Conservation (phyloP, 2,797 vertebrate species). For the Lycodopsis pacificus region DNA sequence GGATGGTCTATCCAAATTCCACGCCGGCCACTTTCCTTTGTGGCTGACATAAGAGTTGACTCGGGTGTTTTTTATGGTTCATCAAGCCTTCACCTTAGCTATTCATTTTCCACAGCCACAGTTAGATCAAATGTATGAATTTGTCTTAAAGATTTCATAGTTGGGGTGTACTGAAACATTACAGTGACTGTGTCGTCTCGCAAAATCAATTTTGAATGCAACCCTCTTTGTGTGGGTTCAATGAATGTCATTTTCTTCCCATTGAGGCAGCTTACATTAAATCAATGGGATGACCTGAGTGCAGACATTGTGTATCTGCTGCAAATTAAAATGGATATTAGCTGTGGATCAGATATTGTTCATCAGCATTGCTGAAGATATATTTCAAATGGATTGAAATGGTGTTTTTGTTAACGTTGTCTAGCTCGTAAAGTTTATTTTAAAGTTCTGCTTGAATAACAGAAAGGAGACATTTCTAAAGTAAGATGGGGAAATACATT, state of each 20-base stretch:
- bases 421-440: slow-evolving; percentile 35
- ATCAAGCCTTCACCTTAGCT: slow-evolving; percentile 39
- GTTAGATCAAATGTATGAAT: slow-evolving; percentile 57
- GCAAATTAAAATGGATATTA: slow-evolving; percentile 75
- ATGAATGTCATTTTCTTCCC: slow-evolving; percentile 56
- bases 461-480: background rate
- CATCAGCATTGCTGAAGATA: slow-evolving; percentile 58
- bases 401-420: background rate
- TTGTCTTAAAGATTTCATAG: slow-evolving; percentile 44
- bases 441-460: slow-evolving; percentile 9
- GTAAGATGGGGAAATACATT: too few relatives aligned
- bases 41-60: slow-evolving; percentile 49
- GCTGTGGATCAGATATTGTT: slow-evolving; percentile 64
- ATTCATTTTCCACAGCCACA: slow-evolving; percentile 30
- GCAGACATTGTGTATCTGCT: slow-evolving; percentile 54
- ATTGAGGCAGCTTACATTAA: slow-evolving; percentile 56
- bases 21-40: slow-evolving; percentile 44
- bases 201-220: slow-evolving; percentile 66
- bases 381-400: slow-evolving; percentile 45
- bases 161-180: slow-evolving; percentile 23
- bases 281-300: slow-evolving; percentile 73
- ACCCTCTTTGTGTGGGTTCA: slow-evolving; percentile 38
- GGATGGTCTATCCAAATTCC: slow-evolving; percentile 60
- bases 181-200: slow-evolving; percentile 28
- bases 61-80: slow-evolving; percentile 54